Evolutionary conservation across 2,888 invertebrate species (phyloP).

Genomic region (Gnatocerus cornutus): DNA sequence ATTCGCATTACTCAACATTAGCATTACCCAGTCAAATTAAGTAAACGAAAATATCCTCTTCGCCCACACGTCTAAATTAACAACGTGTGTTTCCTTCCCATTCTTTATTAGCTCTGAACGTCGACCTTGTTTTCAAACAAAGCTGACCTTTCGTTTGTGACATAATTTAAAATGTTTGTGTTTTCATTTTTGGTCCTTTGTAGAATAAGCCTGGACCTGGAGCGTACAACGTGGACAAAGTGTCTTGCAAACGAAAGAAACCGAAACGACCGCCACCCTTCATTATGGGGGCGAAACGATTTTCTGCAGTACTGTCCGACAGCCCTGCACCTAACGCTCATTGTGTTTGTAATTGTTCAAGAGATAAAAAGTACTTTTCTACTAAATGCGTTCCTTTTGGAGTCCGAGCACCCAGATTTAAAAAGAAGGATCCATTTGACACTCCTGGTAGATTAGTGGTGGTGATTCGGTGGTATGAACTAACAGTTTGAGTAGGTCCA

Average conservation of each 20-base stretch:
- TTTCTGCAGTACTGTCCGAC: conserved; percentile 43
- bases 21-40: conserved; percentile 54
- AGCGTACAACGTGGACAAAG: conserved; percentile 55
- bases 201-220: conserved; percentile 64
- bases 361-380: conserved; percentile 52
- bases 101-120: conserved; percentile 45
- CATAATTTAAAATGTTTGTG: conserved; percentile 20
- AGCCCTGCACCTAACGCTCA: conserved; percentile 60
- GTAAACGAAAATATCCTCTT: conserved; percentile 53
- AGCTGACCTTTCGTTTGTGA: conserved; percentile 29
- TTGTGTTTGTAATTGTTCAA: conserved; percentile 50
- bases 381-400: conserved; percentile 53
- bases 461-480: no score
- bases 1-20: conserved; percentile 50
- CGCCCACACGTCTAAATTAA: conserved; percentile 52
- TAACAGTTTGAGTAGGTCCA: no score
- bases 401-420: conserved; percentile 39
- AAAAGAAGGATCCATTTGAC: no score
- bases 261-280: conserved; percentile 56
- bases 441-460: no score
- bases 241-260: conserved; percentile 1
- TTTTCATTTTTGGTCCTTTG: conserved; percentile 43
- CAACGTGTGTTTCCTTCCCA: conserved; percentile 47
- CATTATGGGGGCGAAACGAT: conserved; percentile 56
- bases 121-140: conserved; percentile 10